These are phyloP conservation scores for Acropternis orthonyx DNA, from an alignment of 2,797 vertebrate genomes.

Conservation along the genomic window DNA sequence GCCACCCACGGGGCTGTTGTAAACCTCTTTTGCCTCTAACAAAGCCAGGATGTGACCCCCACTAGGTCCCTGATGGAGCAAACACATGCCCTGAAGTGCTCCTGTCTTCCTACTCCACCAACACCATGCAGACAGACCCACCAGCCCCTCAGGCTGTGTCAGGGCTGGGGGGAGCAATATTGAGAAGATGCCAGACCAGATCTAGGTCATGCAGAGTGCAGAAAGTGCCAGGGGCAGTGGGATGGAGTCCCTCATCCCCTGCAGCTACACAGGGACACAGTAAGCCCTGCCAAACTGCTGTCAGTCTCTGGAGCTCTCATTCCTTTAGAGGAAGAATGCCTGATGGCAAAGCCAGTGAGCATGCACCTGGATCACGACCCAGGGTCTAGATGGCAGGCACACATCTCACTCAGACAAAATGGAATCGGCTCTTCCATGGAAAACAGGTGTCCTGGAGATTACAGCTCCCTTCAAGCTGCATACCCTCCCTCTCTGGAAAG, in stretches of 20 bases:
- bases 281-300: neutral
- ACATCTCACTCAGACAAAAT: neutral
- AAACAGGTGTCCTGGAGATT: neutral
- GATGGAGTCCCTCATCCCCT: fast-evolving
- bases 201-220: neutral
- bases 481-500: neutral
- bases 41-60: neutral
- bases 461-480: neutral
- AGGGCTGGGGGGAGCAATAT: neutral
- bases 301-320: neutral
- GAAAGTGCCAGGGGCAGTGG: neutral
- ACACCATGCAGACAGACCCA: neutral
- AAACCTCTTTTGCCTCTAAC: neutral
- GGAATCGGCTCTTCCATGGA: neutral
- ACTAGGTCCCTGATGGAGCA: neutral
- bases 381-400: neutral
- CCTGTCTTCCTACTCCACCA: neutral
- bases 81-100: neutral
- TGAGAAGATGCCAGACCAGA: neutral
- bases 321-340: neutral
- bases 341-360: neutral
- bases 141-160: neutral
- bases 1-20: neutral
- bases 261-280: neutral
- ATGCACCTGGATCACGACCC: neutral